A percentile compares a stretch with the other conserved stretches of the same genome.
phyloP scores from a whole-genome alignment of 92 coral and sea anemone genomes.

The Porites evermanni region DNA sequence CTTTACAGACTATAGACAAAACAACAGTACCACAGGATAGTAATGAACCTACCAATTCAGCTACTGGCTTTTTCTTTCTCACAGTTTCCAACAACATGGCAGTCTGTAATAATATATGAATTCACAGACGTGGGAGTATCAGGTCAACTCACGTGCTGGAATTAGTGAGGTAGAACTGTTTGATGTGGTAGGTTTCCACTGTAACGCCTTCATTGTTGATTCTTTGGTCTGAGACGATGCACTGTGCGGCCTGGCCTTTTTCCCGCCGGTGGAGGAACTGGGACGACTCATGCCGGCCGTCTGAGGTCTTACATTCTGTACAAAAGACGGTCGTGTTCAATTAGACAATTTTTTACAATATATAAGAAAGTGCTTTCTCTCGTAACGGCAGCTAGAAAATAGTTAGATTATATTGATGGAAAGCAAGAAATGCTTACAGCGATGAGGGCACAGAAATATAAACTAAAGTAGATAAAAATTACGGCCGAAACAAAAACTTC shows the following conservation, averaged over 20 bases:
- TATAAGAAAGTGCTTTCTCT: too few species aligned
- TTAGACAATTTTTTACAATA: too few species aligned
- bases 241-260: constrained; percentile 88
- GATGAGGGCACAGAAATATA: too few species aligned
- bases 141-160: constrained; percentile 85
- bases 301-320: constrained; percentile 81
- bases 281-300: constrained; percentile 77
- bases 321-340: too few species aligned
- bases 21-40: neutral
- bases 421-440: too few species aligned
- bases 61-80: constrained; percentile 74
- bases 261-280: constrained; percentile 61
- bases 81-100: constrained; percentile 97
- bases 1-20: neutral
- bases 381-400: too few species aligned
- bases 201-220: constrained; percentile 86
- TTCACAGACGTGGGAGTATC: neutral
- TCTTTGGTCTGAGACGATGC: constrained; percentile 86
- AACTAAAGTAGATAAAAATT: too few species aligned
- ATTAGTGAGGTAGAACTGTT: constrained; percentile 71
- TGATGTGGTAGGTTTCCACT: constrained; percentile 92
- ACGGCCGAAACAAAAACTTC: too few species aligned
- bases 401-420: too few species aligned
- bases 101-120: constrained; percentile 58
- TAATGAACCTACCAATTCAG: constrained; percentile 37